phyloP scores from a whole-genome alignment of 2,888 invertebrate species.

The Philonicus albiceps region DNA sequence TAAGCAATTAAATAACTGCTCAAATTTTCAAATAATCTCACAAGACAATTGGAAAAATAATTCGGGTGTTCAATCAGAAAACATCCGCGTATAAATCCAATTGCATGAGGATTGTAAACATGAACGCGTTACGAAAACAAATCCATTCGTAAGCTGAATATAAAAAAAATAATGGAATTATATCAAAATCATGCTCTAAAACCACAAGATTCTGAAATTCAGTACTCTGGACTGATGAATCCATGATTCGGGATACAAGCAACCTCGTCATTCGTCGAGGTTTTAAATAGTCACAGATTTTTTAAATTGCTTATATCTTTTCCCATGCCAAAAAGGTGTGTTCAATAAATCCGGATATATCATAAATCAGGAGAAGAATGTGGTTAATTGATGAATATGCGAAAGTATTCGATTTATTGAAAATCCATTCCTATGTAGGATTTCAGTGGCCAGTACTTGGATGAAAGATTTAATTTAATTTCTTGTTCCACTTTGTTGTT shows the following conservation, averaged over 20 bases:
- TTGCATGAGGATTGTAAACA: too few species aligned
- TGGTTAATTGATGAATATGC: background rate
- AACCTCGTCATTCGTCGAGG: background rate
- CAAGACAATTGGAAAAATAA: too few species aligned
- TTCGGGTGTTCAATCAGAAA: too few species aligned
- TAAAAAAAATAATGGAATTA: too few species aligned
- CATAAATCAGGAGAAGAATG: background rate
- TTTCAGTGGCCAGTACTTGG: background rate
- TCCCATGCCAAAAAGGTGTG: background rate
- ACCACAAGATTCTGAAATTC: too few species aligned
- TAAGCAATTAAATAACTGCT: too few species aligned
- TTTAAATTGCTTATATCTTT: background rate
- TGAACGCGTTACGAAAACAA: too few species aligned
- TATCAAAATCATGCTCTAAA: too few species aligned
- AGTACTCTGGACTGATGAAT: too few species aligned
- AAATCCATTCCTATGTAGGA: background rate
- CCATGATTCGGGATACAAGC: background rate
- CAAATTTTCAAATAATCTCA: too few species aligned
- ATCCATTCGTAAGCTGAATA: too few species aligned
- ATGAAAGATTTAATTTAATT: background rate
- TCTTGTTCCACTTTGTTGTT: background rate
- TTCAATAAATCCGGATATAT: background rate
- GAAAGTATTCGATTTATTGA: background rate
- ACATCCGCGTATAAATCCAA: too few species aligned
- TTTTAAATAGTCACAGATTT: background rate